phyloP scores from a whole-genome alignment of 1,140 invertebrate genomes.

The Drosophila sp. region DNA sequence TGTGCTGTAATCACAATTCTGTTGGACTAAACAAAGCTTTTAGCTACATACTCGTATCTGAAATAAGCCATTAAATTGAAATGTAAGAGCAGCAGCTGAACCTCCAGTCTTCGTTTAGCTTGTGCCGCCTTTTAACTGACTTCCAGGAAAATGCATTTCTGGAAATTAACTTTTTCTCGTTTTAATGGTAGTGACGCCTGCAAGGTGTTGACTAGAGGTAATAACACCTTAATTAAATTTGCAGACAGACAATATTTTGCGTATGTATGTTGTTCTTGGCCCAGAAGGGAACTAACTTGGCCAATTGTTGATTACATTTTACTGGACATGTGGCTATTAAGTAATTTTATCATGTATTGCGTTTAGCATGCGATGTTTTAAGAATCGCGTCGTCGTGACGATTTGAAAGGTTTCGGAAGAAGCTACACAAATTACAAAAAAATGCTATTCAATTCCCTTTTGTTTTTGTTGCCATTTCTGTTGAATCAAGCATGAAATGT shows the following conservation, averaged over 20 bases:
- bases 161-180: conserved; percentile 66
- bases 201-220: conserved; percentile 79
- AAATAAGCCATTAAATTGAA: conserved; percentile 63
- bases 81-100: conserved; percentile 6
- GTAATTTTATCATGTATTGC: conserved; percentile 64
- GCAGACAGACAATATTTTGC: conserved; percentile 62
- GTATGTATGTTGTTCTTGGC: conserved; percentile 48
- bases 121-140: conserved; percentile 47
- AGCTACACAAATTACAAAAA: conserved; percentile 40
- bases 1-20: conserved; percentile 62
- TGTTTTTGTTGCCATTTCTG: conserved; percentile 12
- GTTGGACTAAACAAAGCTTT: conserved; percentile 57
- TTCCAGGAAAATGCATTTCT: conserved; percentile 59
- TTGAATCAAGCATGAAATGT: conserved; percentile 65
- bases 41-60: conserved; percentile 44
- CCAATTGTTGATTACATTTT: conserved; percentile 73
- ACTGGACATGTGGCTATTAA: conserved; percentile 59
- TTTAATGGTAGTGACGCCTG: conserved; percentile 55
- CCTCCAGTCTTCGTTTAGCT: conserved; percentile 30
- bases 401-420: conserved; percentile 40
- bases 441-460: background rate
- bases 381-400: background rate
- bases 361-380: conserved; percentile 62
- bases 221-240: conserved; percentile 78
- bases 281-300: conserved; percentile 30